Evolutionary conservation across 2,113 vertebrate genomes (phyloP), one percentile per base, ranked within the genome.

Genomic region (Girardinichthys multiradiatus): DNA sequence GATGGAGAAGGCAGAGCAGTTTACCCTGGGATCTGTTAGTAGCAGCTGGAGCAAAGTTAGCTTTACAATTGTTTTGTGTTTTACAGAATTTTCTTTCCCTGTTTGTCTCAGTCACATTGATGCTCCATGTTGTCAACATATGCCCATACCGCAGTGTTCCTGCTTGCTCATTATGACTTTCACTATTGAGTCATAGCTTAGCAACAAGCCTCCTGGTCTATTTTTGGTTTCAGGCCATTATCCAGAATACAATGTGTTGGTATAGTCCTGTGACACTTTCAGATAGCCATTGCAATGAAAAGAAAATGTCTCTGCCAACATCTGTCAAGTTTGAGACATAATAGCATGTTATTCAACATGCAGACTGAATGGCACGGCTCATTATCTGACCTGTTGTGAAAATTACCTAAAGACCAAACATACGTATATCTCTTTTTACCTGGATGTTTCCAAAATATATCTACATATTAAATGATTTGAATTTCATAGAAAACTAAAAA

Each of bases 151-250:
- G 63, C 80, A 81, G 65, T 70, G 75, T 81, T 73, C 77, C 70
- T 24, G 60, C 31, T 80, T 82, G 60, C 75, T 74, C 78, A 86
- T 89, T 78, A 86, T 88, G 83, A 73, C 75, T 79, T 24, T 51
- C 68, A 71, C 72, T 48, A 75, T 77, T 89, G 86, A 89, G 79
- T 88, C 86, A 86, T 81, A 85, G 80, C 87, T 85, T 87, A 90
- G 87, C 90, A 90, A 92, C 89, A 85, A 85, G 83, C 80, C 68
- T 72, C 67, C 73, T 68, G 82, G 73, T 74, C 84, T 90, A 86
- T 90, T 91, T 92, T 90, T 80, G 81, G 86, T 83, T 86, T 81
- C 82, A 84, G 86, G 79, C 87, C 84, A 87, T 91, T 88, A 89
- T 87, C 71, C 79, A 77, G 74, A 86, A 80, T 84, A 73, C 79